Base-by-base conservation (phyloP, 2,888 invertebrate genomes). In the Alitta virens region DNA sequence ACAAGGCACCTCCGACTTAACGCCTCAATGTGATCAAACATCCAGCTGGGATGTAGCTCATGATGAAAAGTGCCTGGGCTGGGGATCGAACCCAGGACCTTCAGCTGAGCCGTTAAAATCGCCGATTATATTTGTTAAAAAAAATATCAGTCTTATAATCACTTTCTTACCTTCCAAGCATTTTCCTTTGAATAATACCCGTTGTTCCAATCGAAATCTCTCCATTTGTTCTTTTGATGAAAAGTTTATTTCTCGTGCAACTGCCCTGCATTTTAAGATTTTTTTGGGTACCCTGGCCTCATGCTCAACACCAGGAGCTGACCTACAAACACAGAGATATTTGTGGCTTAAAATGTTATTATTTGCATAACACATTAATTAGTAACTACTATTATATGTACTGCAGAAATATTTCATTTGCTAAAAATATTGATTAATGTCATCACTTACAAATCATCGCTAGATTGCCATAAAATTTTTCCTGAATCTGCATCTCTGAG, bases 241-340 rank as follows among this genome's bases (percentile, higher is more conserved):
- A 74, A 86, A 86, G 74, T 86, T 86, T 40, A 86, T 79, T 72
- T 86, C 86, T 49, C 86, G 75, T 1, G 85, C 84, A 1, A 86
- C 85, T 2, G 85, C 82, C 66, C 94, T 86, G 82, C 97, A 94
- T 83, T 96, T 94, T 42, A 99, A 86, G 74, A 99, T 96, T 77
- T 91, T 90, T 78, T 98, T 97, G 0, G 99, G 98, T 42, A 99
- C 97, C 66, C 91, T 86, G n/a, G 97, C 98, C 68, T 94, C 94
- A 82, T 97, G 96, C 81, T 96, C 96, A 26, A 88, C 85, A 59
- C 91, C 90, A 2, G 95, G 90, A 51, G 87, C 86, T 9, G 95
- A 88, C 64, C 85, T 85, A 71, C 56, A 78, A 77, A 68, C 43
- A 61, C 59, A 46, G 7, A 12, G 33, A 33, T n/a, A n/a, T n/a